phyloP scores from a whole-genome alignment of 2,888 invertebrate species.

The Pristionchus fissidentatus region DNA sequence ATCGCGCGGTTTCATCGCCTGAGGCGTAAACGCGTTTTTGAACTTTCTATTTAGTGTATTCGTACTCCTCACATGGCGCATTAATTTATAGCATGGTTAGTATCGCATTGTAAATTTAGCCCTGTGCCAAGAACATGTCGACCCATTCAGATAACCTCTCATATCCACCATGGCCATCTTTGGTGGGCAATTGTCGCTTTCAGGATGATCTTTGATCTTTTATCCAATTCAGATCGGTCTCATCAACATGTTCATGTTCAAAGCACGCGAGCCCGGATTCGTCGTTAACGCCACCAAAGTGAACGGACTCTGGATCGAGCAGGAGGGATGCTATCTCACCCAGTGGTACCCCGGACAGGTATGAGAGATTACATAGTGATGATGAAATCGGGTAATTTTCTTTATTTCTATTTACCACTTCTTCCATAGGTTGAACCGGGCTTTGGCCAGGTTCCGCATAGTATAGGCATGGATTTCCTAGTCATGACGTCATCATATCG shows the following conservation, averaged over 20 bases:
- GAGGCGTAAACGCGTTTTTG: no score
- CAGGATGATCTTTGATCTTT: neutral
- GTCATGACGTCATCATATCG: neutral
- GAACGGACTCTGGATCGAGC: slow-evolving; percentile 49
- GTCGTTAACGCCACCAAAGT: slow-evolving; percentile 51
- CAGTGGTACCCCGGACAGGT: slow-evolving; percentile 76
- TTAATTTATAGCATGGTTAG: no score
- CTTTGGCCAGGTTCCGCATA: slow-evolving; percentile 59
- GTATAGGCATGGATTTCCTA: neutral
- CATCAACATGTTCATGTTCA: slow-evolving; percentile 76
- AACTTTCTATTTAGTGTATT: no score
- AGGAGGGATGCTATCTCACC: slow-evolving; percentile 65
- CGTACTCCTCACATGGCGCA: no score
- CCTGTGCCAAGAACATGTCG: no score
- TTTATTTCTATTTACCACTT: neutral
- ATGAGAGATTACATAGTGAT: slow-evolving; percentile 57
- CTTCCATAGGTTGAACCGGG: neutral
- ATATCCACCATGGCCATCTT: slow-evolving; percentile 84
- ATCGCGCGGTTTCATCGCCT: no score
- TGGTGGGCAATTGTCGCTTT: slow-evolving; percentile 49
- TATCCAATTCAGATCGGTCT: slow-evolving; percentile 68
- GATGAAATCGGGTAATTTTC: neutral
- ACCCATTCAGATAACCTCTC: no score
- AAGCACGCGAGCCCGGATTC: slow-evolving; percentile 66
- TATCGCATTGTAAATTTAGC: no score